phyloP scores from a whole-genome alignment of 1,140 invertebrate genomes.

The Holotrichia oblita region DNA sequence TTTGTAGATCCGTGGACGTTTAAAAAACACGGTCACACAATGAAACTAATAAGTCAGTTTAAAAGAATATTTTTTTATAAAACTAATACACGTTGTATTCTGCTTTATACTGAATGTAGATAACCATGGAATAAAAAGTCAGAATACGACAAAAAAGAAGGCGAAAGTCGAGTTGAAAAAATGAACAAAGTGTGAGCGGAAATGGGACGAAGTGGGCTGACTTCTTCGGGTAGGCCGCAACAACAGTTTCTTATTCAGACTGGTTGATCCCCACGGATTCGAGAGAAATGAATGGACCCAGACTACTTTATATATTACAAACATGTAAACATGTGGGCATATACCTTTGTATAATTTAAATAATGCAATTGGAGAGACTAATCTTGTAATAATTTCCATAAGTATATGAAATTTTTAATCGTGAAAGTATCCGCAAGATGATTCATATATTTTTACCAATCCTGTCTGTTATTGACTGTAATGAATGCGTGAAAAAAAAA shows the following conservation, averaged over 20 bases:
- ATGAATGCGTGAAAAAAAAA: no score
- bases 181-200: conserved; percentile 5
- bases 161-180: not conserved
- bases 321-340: conserved; percentile 12
- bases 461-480: no score
- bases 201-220: not conserved
- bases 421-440: no score
- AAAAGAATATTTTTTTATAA: not conserved
- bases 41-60: not conserved
- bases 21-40: not conserved
- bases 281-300: conserved; percentile 4
- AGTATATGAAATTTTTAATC: no score
- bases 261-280: conserved; percentile 6
- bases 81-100: not conserved
- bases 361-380: no score
- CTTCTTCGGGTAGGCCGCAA: conserved; percentile 10
- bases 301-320: conserved; percentile 9
- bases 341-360: not conserved
- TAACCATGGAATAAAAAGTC: not conserved
- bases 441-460: no score
- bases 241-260: not conserved
- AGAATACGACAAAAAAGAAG: not conserved
- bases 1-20: not conserved
- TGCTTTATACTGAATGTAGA: not conserved
- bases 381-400: no score